phyloP scores from a whole-genome alignment of 1,140 invertebrate species.

The Drosophila grimshawi region DNA sequence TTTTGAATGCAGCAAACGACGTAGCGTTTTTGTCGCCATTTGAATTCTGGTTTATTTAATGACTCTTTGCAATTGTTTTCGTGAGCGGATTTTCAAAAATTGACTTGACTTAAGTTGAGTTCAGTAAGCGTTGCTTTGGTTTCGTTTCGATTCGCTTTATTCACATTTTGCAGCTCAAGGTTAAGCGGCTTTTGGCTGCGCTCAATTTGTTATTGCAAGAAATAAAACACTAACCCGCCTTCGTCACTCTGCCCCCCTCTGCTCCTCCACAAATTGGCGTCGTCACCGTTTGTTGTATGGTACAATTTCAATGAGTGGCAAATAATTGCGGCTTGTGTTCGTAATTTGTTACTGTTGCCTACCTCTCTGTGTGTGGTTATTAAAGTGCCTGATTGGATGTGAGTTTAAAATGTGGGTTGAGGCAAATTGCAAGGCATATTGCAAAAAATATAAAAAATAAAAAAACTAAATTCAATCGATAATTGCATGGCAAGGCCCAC shows the following conservation, averaged over 20 bases:
- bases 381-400: constrained; percentile 67
- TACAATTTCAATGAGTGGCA: constrained; percentile 73
- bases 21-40: constrained; percentile 65
- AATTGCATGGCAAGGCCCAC: constrained; percentile 48
- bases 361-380: constrained; percentile 40
- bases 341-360: constrained; percentile 52
- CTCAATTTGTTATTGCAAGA: constrained; percentile 74
- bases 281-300: constrained; percentile 51
- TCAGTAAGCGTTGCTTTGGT: constrained; percentile 60
- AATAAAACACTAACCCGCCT: constrained; percentile 60
- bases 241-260: constrained; percentile 9
- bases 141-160: constrained; percentile 46
- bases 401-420: constrained; percentile 70
- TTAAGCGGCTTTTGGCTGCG: constrained; percentile 64
- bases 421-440: constrained; percentile 53
- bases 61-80: constrained; percentile 81
- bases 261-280: constrained; percentile 4
- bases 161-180: constrained; percentile 65
- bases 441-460: too few species aligned
- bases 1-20: constrained; percentile 68
- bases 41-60: constrained; percentile 81
- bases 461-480: constrained; percentile 12
- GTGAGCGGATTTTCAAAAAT: constrained; percentile 80
- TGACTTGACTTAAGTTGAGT: constrained; percentile 36
- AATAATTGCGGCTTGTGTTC: constrained; percentile 65